A percentile compares a stretch with the other conserved stretches of the same genome.
Conservation (phyloP, 2,113 vertebrate genomes). For the Rhizomys pruinosus region DNA sequence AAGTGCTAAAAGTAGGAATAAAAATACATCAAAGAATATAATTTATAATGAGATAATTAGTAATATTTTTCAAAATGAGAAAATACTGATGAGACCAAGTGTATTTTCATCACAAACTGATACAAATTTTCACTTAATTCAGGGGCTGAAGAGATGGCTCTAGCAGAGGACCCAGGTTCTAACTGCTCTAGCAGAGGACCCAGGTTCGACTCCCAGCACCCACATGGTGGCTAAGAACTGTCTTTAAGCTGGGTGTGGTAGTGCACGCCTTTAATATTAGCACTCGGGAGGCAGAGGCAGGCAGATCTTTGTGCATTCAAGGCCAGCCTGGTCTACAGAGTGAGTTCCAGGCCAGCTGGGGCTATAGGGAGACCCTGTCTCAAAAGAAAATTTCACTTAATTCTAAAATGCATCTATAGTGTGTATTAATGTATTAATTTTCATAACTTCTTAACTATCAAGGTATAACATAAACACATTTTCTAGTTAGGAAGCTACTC, state of each 20-base stretch:
- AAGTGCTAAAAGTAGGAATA: slow-evolving; percentile 83
- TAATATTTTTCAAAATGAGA: background rate
- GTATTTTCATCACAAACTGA: background rate
- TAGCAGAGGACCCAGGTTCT: too few relatives aligned
- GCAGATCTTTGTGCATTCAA: too few relatives aligned
- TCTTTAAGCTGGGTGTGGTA: too few relatives aligned
- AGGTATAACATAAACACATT: background rate
- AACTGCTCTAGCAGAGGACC: too few relatives aligned
- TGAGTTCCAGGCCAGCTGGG: too few relatives aligned
- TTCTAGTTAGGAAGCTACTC: background rate
- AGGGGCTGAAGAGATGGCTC: too few relatives aligned
- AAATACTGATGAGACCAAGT: background rate
- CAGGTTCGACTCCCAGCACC: too few relatives aligned
- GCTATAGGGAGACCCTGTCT: too few relatives aligned
- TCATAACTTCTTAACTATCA: background rate
- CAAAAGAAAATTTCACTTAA: background rate
- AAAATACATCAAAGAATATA: background rate
- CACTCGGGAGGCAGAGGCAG: too few relatives aligned
- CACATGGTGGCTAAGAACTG: too few relatives aligned
- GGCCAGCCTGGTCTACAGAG: too few relatives aligned
- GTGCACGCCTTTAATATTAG: too few relatives aligned
- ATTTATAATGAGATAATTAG: background rate
- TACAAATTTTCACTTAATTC: background rate
- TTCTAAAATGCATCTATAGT: background rate
- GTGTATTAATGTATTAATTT: background rate